These are phyloP conservation scores for Steinernema khuongi DNA, from an alignment of 1,140 invertebrate genomes.

Conservation along the genomic window DNA sequence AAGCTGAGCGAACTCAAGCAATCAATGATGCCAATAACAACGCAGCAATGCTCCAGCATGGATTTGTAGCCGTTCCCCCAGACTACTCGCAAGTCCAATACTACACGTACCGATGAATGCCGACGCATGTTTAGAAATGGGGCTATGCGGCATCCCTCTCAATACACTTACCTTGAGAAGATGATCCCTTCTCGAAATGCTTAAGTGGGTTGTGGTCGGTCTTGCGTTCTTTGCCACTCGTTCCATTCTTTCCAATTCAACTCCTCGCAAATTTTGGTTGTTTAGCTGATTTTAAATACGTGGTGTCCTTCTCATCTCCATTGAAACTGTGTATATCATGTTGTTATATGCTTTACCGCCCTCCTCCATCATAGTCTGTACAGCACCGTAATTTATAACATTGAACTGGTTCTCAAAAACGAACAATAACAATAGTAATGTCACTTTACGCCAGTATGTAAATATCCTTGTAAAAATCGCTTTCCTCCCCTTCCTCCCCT, in stretches of 20 bases:
- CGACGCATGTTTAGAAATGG: not conserved
- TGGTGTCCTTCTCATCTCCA: slow-evolving; percentile 10
- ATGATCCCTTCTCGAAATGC: not conserved
- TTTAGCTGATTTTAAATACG: slow-evolving; percentile 1
- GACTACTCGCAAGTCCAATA: not conserved
- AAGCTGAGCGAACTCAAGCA: not conserved
- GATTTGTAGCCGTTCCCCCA: not conserved
- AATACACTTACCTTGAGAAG: not conserved
- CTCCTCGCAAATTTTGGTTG: not conserved
- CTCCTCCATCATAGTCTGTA: not conserved
- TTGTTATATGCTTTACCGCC: not conserved
- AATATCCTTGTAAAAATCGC: not conserved
- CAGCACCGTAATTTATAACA: not conserved
- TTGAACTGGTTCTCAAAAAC: not conserved
- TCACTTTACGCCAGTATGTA: slow-evolving; percentile 5
- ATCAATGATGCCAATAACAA: not conserved
- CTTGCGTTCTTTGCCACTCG: not conserved
- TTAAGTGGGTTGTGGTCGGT: not conserved
- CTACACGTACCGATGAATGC: not conserved
- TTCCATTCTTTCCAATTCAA: not conserved
- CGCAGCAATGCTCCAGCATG: not conserved
- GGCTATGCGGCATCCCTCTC: not conserved
- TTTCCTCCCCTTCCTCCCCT: not conserved
- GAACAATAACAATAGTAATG: not conserved
- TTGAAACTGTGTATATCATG: not conserved